Conservation (phyloP, 2,113 vertebrate species). For the Centrocercus urophasianus region DNA sequence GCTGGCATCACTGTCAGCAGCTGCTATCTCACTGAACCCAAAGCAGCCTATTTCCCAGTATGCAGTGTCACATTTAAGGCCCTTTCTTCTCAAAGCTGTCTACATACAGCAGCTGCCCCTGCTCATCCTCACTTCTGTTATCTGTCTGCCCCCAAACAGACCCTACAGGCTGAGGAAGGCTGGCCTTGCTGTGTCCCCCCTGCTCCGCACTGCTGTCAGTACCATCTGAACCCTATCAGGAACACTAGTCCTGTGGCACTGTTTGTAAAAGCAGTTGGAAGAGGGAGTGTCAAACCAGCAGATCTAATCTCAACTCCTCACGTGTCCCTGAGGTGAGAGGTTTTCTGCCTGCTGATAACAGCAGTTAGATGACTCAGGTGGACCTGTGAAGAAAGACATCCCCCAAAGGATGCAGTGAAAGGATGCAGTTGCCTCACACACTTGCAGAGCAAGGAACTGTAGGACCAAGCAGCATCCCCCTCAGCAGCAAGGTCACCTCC, state of each 20-base stretch:
- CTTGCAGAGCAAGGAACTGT: neutral
- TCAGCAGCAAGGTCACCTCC: neutral
- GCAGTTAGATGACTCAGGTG: conserved; percentile 3
- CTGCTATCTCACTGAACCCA: neutral
- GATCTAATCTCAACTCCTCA: conserved; percentile 10
- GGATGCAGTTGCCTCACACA: neutral
- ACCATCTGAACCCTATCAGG: neutral
- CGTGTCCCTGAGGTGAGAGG: neutral
- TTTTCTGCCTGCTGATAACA: conserved; percentile 32
- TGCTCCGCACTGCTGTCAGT: neutral
- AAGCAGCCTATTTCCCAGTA: neutral
- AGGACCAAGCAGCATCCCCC: neutral
- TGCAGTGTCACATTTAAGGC: rapidly evolving
- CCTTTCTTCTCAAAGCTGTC: neutral
- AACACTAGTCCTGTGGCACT: neutral
- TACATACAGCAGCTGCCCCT: conserved; percentile 35
- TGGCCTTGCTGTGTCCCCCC: neutral
- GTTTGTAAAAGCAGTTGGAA: neutral
- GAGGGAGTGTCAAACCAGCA: neutral
- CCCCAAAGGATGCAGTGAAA: neutral
- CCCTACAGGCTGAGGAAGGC: neutral
- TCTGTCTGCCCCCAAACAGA: neutral
- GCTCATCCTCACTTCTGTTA: neutral
- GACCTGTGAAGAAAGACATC: neutral
- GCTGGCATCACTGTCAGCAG: neutral